Evolutionary conservation across 2,888 invertebrate species (phyloP).

Genomic region (Lasioglossum villosulum): DNA sequence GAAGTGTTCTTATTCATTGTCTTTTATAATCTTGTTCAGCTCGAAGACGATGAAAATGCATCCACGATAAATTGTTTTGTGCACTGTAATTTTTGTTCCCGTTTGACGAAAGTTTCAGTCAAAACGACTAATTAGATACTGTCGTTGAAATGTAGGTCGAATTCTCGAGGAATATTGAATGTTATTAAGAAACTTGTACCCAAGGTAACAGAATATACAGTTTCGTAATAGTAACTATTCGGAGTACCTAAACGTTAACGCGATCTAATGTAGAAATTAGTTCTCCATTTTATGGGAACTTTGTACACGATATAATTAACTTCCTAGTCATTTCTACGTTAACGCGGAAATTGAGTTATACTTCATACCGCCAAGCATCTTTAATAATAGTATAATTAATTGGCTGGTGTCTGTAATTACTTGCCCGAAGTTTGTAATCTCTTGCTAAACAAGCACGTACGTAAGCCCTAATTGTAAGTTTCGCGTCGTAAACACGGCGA

Average conservation of each 20-base stretch:
- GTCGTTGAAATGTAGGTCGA: not conserved
- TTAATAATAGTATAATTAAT: conserved; percentile 35
- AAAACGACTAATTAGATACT: not conserved
- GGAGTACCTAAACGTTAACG: not conserved
- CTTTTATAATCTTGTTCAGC: not conserved
- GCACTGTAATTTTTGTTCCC: not conserved
- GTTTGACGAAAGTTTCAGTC: not conserved
- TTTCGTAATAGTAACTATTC: not conserved
- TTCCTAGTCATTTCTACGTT: not conserved
- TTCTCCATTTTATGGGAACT: not conserved
- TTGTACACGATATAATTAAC: not conserved
- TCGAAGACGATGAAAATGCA: not conserved
- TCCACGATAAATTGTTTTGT: not conserved
- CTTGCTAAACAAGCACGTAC: conserved; percentile 25
- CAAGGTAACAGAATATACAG: not conserved
- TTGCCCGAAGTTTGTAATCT: conserved; percentile 28
- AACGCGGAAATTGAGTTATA: conserved; percentile 4
- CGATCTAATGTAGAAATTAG: not conserved
- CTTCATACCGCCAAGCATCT: conserved; percentile 11
- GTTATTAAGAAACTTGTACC: not conserved
- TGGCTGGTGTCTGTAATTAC: conserved; percentile 25
- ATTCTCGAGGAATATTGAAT: not conserved
- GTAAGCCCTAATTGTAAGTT: conserved; percentile 5
- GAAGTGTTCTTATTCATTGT: not conserved
- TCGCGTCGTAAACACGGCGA: conserved; percentile 6